Evolutionary conservation across 2,113 vertebrate genomes (phyloP), one percentile per base, ranked within the genome.

Genomic region (Condylura cristata): DNA sequence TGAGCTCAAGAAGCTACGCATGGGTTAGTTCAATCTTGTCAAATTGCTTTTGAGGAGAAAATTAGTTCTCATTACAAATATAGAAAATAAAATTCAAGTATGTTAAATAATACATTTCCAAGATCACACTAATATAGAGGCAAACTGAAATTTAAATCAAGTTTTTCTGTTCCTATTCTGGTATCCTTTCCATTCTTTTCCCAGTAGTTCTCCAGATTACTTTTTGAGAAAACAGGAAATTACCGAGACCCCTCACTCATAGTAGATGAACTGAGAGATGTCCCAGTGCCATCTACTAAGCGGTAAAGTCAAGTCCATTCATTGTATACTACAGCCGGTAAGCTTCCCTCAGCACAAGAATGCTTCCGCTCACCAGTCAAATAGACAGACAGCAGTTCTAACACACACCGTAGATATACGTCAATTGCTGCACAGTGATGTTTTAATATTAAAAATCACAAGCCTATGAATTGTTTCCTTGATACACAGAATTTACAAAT

Each of bases 11-110:
- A 13, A 3, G 10, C 51, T 60, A 80, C 37, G 12, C 0, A 30
- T 51, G 0, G 84, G 58, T 94, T 6, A 68, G 22, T 46, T 66
- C 8, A 79, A 39, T 32, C 44, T 6, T 85, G 17, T 72, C 8
- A 68, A 80, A 78, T 30, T 3, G 80, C 75, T 74, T 66, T 20
- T 65, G 63, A 74, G 8, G 2, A 74, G n/a, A 68, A 8, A 90
- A 85, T 60, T 85, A 79, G 5, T 74, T 65, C 37, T 90, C 4
- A 65, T 22, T 60, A 74, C 32, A 74, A 56, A 63, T 53, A 74
- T 34, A 30, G 9, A 93, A 93, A 96, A 41, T 68, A 56, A 92
- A 87, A 5, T 3, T 63, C 53, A 78, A 20, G 5, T 71, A 70
- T 3, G 12, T 66, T 46, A 44, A 60, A 34, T 68, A 20, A 34